Base-by-base conservation (phyloP, 2,113 vertebrate species). In the Podilymbus podiceps region DNA sequence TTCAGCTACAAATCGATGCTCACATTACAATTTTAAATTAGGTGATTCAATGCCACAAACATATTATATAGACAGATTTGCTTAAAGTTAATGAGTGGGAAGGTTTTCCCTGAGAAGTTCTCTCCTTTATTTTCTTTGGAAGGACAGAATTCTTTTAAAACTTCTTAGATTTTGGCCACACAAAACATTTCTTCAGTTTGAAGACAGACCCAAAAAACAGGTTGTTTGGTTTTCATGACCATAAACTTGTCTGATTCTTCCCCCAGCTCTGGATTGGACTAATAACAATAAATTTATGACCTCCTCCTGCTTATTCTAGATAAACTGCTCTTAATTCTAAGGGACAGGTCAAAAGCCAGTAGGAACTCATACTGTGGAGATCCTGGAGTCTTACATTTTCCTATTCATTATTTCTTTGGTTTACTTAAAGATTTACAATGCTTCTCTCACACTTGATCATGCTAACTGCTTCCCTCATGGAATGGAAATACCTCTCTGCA, bases 181-280 rank as follows among this genome's bases (percentile, higher is more conserved):
- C 6, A 31, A 86, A 13, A 4, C 31, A 46, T 60, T 60, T 52
- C 23, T 64, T 86, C 35, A 11, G 19, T 60, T 59, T 89, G 13
- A 79, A 80, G 17, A 35, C 31, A 63, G 28, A 62, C 11, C 3
- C 5, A 4, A 46, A 46, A 93, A 59, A 8, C 6, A 12, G 6
- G 5, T 21, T 67, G 35, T 15, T 62, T 7, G 2, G 4, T 59
- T 59, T 74, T 16, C 22, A n/a, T 64, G 21, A 47, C 22, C 15
- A 17, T 31, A 42, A 50, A 0, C 2, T 59, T 75, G 14, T 25
- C 23, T 80, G 23, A 52, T 49, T 85, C 18, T 27, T 31, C 8
- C 9, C 1, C 4, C 0, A 1, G 5, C 30, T 55, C 15, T 75
- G 47, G 15, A 75, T 50, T 49, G 67, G 35, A 52, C 9, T n/a